phyloP scores from a whole-genome alignment of 2,888 invertebrate genomes.

The Monochamus alternatus region DNA sequence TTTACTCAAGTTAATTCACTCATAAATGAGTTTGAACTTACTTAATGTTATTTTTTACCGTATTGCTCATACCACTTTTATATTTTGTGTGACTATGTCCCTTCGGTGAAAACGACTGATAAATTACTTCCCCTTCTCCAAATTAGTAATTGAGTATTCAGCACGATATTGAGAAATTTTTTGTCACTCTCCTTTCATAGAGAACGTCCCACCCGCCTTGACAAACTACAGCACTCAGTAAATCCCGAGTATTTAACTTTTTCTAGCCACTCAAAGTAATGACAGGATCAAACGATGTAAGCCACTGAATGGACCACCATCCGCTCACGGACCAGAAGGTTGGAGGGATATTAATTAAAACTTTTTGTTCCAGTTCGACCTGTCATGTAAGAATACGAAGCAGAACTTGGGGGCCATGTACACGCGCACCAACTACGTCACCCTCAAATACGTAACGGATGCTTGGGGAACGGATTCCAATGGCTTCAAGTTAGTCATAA shows the following conservation, averaged over 20 bases:
- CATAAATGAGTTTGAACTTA: too few species aligned
- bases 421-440: constrained; percentile 94
- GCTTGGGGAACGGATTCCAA: constrained; percentile 93
- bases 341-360: constrained; percentile 26
- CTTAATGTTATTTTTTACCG: too few species aligned
- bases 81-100: too few species aligned
- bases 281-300: background rate
- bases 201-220: background rate
- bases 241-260: constrained; percentile 10
- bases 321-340: background rate
- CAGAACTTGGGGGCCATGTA: constrained; percentile 90
- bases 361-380: constrained; percentile 82
- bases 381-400: constrained; percentile 93
- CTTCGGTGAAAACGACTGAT: too few species aligned
- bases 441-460: constrained; percentile 94
- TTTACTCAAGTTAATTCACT: too few species aligned
- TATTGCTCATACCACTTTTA: too few species aligned
- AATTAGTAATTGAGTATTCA: constrained; percentile 5
- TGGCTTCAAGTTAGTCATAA: constrained; percentile 94
- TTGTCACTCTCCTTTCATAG: constrained; percentile 3
- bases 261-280: background rate
- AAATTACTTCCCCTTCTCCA: too few species aligned
- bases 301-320: background rate
- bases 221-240: constrained; percentile 13
- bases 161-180: background rate